Percentiles rank a stretch among this genome's conserved stretches.
phyloP scores from a whole-genome alignment of 2,113 vertebrate species.

The Cygnus buccinator region DNA sequence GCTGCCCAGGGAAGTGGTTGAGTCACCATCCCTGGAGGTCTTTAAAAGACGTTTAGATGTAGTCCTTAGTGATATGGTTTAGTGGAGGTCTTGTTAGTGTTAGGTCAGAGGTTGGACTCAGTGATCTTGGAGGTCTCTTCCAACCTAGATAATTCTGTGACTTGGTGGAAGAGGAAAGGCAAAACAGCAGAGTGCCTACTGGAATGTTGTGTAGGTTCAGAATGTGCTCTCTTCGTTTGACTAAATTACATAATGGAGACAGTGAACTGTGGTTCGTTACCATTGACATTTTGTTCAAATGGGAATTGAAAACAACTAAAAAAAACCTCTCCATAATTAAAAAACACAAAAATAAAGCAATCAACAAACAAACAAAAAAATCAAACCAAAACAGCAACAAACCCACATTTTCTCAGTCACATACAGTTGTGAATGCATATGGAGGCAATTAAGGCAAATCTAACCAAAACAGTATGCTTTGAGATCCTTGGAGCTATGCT shows the following conservation, averaged over 20 bases:
- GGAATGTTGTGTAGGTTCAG: background rate
- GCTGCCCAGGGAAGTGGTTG: no score
- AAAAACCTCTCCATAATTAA: background rate
- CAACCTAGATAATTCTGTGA: no score
- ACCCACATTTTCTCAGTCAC: background rate
- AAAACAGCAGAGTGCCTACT: background rate
- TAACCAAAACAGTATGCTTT: background rate
- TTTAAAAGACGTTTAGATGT: no score
- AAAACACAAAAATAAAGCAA: background rate
- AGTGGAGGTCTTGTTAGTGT: no score
- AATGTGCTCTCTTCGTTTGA: background rate
- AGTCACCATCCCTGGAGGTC: no score
- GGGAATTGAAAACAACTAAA: background rate
- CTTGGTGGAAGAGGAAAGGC: background rate
- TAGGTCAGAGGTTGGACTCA: no score
- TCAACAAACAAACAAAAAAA: background rate
- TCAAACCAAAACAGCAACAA: no score
- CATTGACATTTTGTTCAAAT: background rate
- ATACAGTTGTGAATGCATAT: background rate
- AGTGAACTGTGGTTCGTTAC: background rate
- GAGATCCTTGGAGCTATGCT: background rate
- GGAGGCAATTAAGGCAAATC: background rate
- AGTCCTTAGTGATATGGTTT: no score
- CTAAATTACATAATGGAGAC: background rate
- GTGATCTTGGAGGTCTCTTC: no score